Conservation (phyloP, 2,797 vertebrate species). For the Chaetophractus vellerosus region DNA sequence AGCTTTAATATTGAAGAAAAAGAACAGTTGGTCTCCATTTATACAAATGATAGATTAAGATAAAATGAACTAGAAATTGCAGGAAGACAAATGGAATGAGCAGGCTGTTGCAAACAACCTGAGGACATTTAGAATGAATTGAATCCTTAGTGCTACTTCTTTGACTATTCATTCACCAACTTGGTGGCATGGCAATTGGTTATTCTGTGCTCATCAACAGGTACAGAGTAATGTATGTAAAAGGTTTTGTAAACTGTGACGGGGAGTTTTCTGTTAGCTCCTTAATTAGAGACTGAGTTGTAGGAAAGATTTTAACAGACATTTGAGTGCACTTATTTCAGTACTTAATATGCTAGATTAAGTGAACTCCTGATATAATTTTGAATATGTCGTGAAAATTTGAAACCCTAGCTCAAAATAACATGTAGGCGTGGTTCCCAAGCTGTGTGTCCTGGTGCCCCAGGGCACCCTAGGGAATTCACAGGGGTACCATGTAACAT, state of each 20-base stretch:
- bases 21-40: neutral
- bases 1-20: neutral
- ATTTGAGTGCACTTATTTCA: neutral
- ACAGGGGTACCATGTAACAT: too few species aligned
- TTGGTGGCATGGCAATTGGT: neutral
- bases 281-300: neutral
- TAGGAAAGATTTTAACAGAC: neutral
- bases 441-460: neutral
- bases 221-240: neutral
- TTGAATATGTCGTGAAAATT: neutral
- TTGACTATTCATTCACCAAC: neutral
- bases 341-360: neutral
- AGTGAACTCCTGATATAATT: neutral
- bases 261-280: neutral
- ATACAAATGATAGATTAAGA: neutral
- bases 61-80: neutral
- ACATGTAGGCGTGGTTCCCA: neutral
- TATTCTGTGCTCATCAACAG: neutral
- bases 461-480: neutral
- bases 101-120: neutral
- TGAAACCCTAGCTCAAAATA: neutral
- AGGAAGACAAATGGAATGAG: neutral
- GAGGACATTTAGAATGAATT: neutral
- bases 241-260: neutral
- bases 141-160: neutral